These are phyloP conservation scores for Neomonachus schauinslandi DNA, from an alignment of 2,113 vertebrate genomes.

Conservation along the genomic window DNA sequence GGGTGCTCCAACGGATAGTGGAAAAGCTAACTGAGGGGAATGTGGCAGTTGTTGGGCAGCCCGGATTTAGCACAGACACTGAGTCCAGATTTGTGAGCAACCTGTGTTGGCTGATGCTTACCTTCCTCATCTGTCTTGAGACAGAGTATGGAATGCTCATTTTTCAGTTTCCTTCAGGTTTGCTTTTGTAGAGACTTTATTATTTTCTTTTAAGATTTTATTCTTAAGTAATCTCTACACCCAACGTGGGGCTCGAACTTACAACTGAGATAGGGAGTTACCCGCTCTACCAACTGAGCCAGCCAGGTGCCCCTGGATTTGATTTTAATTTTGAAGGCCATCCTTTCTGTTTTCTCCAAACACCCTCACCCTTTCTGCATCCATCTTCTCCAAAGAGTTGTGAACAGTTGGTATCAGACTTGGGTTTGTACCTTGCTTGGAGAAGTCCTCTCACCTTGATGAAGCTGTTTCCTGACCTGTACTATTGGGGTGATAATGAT, in stretches of 20 bases:
- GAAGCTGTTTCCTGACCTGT: not conserved
- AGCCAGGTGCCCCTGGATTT: not conserved
- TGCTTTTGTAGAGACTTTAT: not conserved
- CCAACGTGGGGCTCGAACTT: not conserved
- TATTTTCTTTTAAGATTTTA: not conserved
- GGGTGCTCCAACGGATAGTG: not conserved
- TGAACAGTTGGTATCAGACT: not conserved
- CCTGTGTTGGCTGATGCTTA: not conserved
- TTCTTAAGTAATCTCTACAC: not conserved
- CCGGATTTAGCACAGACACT: not conserved
- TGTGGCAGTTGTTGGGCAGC: not conserved
- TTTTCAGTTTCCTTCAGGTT: not conserved
- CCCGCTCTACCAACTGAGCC: not conserved
- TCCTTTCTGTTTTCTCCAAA: not conserved
- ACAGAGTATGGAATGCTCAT: not conserved
- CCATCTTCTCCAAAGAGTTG: not conserved
- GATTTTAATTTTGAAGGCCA: constrained; percentile 33
- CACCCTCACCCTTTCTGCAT: not conserved
- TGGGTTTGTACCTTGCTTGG: constrained; percentile 24
- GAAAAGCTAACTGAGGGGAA: not conserved
- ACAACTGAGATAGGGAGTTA: not conserved
- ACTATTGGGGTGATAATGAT: not conserved
- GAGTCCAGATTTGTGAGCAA: not conserved
- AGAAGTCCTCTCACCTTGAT: not conserved
- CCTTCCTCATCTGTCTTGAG: not conserved